Percentiles rank a stretch among this genome's conserved stretches.
phyloP scores from a whole-genome alignment of 2,888 invertebrate species.

The Mythimna vitellina region DNA sequence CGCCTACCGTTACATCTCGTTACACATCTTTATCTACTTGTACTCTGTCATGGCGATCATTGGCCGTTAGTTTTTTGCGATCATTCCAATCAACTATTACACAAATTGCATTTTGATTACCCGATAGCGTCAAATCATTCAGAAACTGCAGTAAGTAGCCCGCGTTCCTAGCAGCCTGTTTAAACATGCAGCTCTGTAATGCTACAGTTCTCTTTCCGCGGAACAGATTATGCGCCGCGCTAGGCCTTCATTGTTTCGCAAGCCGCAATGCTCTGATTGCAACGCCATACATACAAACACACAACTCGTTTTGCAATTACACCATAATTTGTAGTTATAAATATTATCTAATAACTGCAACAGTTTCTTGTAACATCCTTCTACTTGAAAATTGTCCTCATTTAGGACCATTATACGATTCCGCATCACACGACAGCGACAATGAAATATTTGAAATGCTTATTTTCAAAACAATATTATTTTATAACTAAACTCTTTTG shows the following conservation, averaged over 20 bases:
- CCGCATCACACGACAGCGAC: background rate
- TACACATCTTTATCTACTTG: constrained; percentile 32
- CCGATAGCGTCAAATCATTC: constrained; percentile 32
- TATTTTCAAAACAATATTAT: constrained; percentile 34
- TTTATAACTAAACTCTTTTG: constrained; percentile 43
- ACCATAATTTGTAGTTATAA: constrained; percentile 71
- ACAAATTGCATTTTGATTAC: constrained; percentile 38
- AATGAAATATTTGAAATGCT: constrained; percentile 7
- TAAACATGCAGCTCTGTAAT: constrained; percentile 66
- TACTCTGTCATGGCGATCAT: constrained; percentile 46
- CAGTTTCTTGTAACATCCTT: constrained; percentile 30
- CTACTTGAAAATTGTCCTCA: background rate
- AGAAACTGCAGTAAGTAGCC: constrained; percentile 26
- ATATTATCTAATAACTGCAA: constrained; percentile 61
- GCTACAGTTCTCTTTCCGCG: constrained; percentile 78
- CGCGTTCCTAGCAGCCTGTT: constrained; percentile 34
- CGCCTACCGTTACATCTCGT: constrained; percentile 42
- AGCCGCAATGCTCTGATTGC: constrained; percentile 88
- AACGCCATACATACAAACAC: constrained; percentile 79
- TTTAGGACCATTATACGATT: background rate
- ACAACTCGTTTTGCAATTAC: constrained; percentile 76
- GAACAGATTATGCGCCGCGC: constrained; percentile 81
- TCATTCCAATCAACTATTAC: constrained; percentile 37
- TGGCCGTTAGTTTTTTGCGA: constrained; percentile 37
- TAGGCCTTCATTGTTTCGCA: constrained; percentile 86